Evolutionary conservation across 37 sponge, comb jelly and placozoan genomes (phyloP), one percentile per base, ranked within the genome.

Genomic region (Chondrosia reniformis): DNA sequence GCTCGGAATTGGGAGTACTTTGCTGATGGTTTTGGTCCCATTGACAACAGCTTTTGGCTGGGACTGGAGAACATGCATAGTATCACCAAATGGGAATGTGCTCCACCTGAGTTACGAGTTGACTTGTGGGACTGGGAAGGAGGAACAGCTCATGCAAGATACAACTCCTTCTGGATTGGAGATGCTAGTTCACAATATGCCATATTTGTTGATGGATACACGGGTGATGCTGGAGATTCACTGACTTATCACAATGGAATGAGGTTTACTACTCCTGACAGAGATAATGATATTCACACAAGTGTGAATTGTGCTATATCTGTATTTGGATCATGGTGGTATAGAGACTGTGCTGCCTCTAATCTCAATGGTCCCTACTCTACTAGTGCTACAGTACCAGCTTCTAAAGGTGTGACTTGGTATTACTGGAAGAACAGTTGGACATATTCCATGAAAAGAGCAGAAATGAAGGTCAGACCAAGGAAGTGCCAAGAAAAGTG

Each of bases 291-390:
- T 49, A 39, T 33, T 33, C 3, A 33, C 22, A 34, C 39, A 19
- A 13, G 58, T 17, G 24, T 17, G 2, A 3, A 4, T 36, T 64
- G 79, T 79, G 79, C 64, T 6, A 17, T 30, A 39, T 15, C 33
- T 1, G 2, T 41, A 27, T 15, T 37, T 65, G 79, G 37, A 25
- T 32, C 41, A 19, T 79, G 79, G 79, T 79, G 79, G 79, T 64
- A 34, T 9, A 0, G 5, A 17, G 25, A 4, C 2, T 63, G 79
- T 46, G 8, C 28, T 9, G 3, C 1, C 32, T 27, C 69, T 9
- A 24, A 41, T 27, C 41, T 79, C 12, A 79, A 74, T 65, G 79
- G 65, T 24, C 12, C 4, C 2, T 79, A 65, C 43, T 62, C 41
- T 33, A 28, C 21, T 6, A 76, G 33, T 2, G 33, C 27, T n/a